These are phyloP conservation scores for Dasyprocta punctata DNA, from an alignment of 2,113 vertebrate species.

Conservation along the genomic window DNA sequence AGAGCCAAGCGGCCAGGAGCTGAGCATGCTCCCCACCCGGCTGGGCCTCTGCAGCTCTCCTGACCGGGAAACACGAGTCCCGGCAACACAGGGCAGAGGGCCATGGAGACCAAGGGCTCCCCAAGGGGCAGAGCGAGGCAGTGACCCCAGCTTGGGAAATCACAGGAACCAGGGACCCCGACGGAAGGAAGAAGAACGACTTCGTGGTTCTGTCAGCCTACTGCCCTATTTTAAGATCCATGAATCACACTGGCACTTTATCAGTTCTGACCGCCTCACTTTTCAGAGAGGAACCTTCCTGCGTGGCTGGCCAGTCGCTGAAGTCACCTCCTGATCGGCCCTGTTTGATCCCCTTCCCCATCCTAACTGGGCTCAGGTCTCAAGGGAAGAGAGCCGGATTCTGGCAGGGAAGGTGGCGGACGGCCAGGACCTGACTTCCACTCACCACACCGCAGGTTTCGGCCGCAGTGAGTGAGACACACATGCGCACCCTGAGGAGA, in stretches of 20 bases:
- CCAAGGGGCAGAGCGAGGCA: not conserved
- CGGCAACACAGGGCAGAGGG: not conserved
- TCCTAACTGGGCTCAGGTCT: not conserved
- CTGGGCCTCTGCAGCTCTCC: not conserved
- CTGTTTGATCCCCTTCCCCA: not conserved
- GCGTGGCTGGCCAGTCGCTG: not conserved
- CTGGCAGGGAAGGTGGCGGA: not conserved
- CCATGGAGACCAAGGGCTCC: fast-evolving
- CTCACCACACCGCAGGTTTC: not conserved
- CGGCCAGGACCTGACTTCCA: not conserved
- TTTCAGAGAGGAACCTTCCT: not conserved
- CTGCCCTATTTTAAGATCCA: not conserved
- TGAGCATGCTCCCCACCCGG: fast-evolving
- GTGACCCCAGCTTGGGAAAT: not conserved
- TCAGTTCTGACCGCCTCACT: not conserved
- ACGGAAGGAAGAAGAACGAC: not conserved
- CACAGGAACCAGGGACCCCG: not conserved
- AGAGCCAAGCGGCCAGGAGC: not conserved
- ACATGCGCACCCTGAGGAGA: not conserved
- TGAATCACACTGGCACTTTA: not conserved
- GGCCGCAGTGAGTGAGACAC: not conserved
- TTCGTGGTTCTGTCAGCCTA: not conserved
- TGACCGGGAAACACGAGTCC: not conserved
- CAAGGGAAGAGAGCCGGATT: not conserved
- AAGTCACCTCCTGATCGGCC: not conserved